phyloP scores from a whole-genome alignment of 92 coral and sea anemone genomes.

The Porites evermanni region DNA sequence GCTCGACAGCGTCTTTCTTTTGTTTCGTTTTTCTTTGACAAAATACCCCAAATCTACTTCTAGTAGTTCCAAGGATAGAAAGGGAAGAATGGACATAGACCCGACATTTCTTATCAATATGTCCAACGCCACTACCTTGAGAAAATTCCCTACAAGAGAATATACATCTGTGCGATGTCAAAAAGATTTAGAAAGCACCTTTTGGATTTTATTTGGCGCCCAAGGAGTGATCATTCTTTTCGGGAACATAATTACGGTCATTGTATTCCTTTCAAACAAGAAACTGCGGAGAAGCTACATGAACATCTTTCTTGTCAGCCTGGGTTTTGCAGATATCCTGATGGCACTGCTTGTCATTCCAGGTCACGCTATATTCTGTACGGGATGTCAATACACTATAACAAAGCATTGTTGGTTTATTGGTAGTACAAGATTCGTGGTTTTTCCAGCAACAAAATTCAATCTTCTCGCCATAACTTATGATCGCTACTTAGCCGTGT shows the following conservation, averaged over 20 bases:
- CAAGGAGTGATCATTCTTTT: slow-evolving; percentile 56
- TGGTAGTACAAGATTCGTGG: slow-evolving; percentile 55
- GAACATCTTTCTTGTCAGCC: slow-evolving; percentile 74
- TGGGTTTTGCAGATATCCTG: slow-evolving; percentile 63
- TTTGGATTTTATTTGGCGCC: slow-evolving; percentile 69
- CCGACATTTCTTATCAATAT: not conserved
- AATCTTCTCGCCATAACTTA: slow-evolving; percentile 76
- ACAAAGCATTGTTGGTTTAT: slow-evolving; percentile 60
- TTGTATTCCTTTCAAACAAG: slow-evolving; percentile 54
- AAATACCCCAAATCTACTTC: not conserved
- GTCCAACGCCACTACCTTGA: not conserved
- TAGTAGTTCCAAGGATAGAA: not conserved
- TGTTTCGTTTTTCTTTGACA: not conserved
- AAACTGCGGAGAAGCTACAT: slow-evolving; percentile 59
- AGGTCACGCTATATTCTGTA: slow-evolving; percentile 74
- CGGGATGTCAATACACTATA: slow-evolving; percentile 51
- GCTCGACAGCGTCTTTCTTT: not conserved
- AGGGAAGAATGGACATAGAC: not conserved
- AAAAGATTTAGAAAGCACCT: slow-evolving; percentile 22
- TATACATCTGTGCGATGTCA: not conserved
- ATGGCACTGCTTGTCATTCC: slow-evolving; percentile 71
- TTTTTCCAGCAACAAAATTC: slow-evolving; percentile 64
- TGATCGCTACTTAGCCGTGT: slow-evolving; percentile 72
- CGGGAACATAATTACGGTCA: slow-evolving; percentile 59
- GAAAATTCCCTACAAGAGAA: not conserved